Conservation (phyloP, 2,797 vertebrate genomes). For the Galaxias olidus region DNA sequence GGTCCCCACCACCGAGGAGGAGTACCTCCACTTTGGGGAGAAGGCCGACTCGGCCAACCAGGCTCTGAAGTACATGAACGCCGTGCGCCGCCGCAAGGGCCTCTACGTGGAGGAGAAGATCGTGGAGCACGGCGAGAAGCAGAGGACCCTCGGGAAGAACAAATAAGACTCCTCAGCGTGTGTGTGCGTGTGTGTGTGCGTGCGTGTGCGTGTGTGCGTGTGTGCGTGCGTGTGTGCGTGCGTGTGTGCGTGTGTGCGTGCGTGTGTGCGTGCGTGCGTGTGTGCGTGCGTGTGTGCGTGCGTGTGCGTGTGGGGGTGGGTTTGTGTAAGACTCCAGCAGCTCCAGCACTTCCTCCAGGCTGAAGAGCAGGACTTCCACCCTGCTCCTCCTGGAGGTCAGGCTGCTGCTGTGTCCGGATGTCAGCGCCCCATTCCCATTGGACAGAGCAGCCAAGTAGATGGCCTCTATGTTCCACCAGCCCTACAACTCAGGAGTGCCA, state of each 20-base stretch:
- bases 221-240: no score
- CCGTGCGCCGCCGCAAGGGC: slow-evolving; percentile 90
- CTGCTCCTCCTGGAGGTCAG: no score
- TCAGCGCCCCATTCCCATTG: no score
- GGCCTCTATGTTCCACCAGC: no score
- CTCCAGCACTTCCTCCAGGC: no score
- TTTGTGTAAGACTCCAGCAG: no score
- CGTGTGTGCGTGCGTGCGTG: neutral
- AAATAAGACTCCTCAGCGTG: slow-evolving; percentile 72
- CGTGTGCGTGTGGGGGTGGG: no score
- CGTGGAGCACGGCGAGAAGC: slow-evolving; percentile 94
- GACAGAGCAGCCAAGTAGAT: no score
- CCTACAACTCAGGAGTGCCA: no score
- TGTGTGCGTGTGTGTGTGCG: neutral
- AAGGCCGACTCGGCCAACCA: slow-evolving; percentile 93
- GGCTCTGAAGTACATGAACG: slow-evolving; percentile 93
- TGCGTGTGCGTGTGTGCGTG: no score
- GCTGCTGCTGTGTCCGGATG: no score
- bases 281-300: neutral
- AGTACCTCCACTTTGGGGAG: slow-evolving; percentile 96
- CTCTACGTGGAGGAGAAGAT: slow-evolving; percentile 94
- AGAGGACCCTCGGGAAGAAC: slow-evolving; percentile 92
- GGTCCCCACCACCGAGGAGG: slow-evolving; percentile 97
- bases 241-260: neutral
- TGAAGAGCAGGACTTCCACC: no score